Evolutionary conservation across 2,113 vertebrate species (phyloP).

Genomic region (Nanorana parkeri): DNA sequence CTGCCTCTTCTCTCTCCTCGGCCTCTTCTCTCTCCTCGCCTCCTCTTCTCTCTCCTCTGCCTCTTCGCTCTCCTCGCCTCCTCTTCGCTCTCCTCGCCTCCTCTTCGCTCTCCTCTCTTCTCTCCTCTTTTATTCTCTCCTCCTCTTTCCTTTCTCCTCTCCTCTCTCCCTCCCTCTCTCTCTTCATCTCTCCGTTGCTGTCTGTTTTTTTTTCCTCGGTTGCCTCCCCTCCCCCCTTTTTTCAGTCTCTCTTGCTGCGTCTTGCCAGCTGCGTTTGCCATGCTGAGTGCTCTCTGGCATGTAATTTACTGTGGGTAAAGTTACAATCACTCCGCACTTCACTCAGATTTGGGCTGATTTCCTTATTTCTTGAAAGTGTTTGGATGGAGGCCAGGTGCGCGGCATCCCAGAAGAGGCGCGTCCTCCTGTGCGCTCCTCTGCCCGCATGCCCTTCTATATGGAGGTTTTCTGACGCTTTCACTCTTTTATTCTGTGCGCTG

Average conservation of each 20-base stretch:
- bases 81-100: not conserved
- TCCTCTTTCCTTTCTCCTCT: too few relatives aligned
- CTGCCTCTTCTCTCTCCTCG: slow-evolving; percentile 11
- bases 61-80: not conserved
- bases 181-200: not conserved
- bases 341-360: slow-evolving; percentile 56
- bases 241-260: slow-evolving; percentile 58
- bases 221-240: slow-evolving; percentile 52
- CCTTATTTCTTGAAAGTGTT: slow-evolving; percentile 55
- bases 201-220: not conserved
- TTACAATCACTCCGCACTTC: slow-evolving; percentile 57
- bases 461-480: too few relatives aligned
- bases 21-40: not conserved
- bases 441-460: not conserved
- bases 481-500: not conserved
- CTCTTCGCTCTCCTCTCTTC: not conserved
- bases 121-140: not conserved
- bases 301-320: slow-evolving; percentile 57
- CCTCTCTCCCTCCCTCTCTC: not conserved
- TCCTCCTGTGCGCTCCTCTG: not conserved
- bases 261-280: slow-evolving; percentile 62
- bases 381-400: slow-evolving; percentile 52
- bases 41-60: not conserved
- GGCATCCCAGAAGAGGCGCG: slow-evolving; percentile 26
- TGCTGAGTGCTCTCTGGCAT: slow-evolving; percentile 56